Percentiles rank a stretch among this genome's conserved stretches.
These are phyloP conservation scores for Sthenelais limicola DNA, from an alignment of 2,888 invertebrate species.

Conservation along the genomic window DNA sequence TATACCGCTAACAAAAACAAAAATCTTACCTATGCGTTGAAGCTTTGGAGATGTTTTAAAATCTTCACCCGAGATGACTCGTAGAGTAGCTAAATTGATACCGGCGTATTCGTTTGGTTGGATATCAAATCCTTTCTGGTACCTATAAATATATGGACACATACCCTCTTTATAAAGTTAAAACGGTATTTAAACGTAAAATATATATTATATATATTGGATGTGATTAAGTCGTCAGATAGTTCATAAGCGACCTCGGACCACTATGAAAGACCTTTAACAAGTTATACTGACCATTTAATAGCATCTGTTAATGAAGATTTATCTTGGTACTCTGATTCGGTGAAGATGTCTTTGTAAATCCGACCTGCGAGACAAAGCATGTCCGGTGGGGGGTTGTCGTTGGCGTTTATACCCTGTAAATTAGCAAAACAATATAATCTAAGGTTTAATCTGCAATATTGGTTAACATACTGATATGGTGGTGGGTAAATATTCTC, in stretches of 20 bases:
- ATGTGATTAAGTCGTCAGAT: neutral
- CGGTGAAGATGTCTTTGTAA: conserved; percentile 92
- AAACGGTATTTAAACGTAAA: neutral
- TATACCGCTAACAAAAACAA: too few species aligned
- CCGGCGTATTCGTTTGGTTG: conserved; percentile 99
- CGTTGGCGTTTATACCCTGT: conserved; percentile 84
- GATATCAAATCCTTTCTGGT: conserved; percentile 94
- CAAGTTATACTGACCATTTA: conserved; percentile 84
- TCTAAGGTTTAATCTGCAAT: too few species aligned
- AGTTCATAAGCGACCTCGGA: neutral
- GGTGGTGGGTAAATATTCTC: neutral
- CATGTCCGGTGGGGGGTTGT: conserved; percentile 97
- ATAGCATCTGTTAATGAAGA: conserved; percentile 93
- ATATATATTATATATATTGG: neutral
- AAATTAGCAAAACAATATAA: conserved; percentile 17
- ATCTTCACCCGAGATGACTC: conserved; percentile 96
- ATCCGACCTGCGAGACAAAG: conserved; percentile 97
- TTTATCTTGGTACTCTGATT: conserved; percentile 91
- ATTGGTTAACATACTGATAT: neutral
- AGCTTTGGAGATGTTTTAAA: conserved; percentile 78
- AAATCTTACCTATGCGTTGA: conserved; percentile 79
- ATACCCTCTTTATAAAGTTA: neutral
- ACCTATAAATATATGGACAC: conserved; percentile 73
- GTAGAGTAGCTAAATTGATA: conserved; percentile 95
- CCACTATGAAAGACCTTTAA: neutral